Conservation (phyloP, 2,113 vertebrate species). For the Motacilla tschutschensis region DNA sequence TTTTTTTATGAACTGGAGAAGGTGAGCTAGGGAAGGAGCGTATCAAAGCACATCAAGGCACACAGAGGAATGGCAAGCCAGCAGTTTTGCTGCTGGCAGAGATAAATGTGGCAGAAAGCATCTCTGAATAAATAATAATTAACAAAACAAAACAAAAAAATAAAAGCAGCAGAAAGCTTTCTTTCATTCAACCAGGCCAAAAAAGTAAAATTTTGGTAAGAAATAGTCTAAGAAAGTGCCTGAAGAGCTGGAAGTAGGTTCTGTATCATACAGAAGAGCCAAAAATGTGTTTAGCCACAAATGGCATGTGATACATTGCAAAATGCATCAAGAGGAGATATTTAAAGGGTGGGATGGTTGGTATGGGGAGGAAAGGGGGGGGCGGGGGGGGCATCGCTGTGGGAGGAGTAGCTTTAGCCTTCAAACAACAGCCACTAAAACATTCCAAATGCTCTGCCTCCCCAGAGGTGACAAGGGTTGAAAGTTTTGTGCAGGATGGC, state of each 20-base stretch:
- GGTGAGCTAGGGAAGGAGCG: background rate
- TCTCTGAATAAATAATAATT: background rate
- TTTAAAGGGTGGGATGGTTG: constrained; percentile 37
- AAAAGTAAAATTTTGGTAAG: constrained; percentile 21
- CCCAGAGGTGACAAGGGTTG: background rate
- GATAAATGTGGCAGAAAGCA: background rate
- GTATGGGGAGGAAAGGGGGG: background rate
- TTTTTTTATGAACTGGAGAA: background rate
- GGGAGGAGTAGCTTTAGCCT: background rate
- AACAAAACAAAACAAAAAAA: background rate
- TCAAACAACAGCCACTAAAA: constrained; percentile 49
- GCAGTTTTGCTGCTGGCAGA: background rate
- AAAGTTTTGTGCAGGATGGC: background rate
- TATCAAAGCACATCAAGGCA: background rate
- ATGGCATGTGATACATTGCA: constrained; percentile 2
- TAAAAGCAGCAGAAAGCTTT: background rate
- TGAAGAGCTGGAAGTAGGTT: constrained; percentile 9
- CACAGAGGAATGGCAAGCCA: background rate
- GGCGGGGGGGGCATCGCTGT: background rate
- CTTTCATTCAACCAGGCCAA: background rate
- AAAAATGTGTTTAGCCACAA: constrained; percentile 59
- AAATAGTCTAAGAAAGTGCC: constrained; percentile 19
- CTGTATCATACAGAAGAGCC: constrained; percentile 13
- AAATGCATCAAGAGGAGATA: constrained; percentile 28
- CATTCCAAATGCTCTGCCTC: background rate